Evolutionary conservation across 2,113 vertebrate genomes (phyloP), one percentile per base, ranked within the genome.

Genomic region (Apaloderma vittatum): DNA sequence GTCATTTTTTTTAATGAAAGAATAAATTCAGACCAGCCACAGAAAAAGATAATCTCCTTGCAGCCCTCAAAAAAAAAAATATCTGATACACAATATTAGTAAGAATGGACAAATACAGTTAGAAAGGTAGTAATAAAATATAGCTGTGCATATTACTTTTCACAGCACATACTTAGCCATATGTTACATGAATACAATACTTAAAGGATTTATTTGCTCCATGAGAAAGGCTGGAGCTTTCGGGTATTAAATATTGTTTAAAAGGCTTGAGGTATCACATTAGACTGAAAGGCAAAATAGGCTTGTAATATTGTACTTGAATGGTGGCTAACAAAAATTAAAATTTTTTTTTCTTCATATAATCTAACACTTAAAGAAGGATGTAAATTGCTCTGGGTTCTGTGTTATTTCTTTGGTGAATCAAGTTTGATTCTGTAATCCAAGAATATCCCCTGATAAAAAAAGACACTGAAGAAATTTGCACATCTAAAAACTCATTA

Each of bases 381-480:
- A 40, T 49, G 6, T 8, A 79, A 88, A 94, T 72, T 85, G 7
- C 19, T 82, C 18, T 82, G 17, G 22, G 8, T 46, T 84, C 8
- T 55, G 6, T 36, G 10, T 9, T 73, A 79, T 52, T 92, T 82
- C 71, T 88, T 43, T 49, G 6, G 19, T 54, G 59, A 90, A 90
- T 70, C 19, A 73, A 32, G 52, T 65, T 34, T 61, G n/a, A 88
- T 36, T 49, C 40, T 83, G 12, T 79, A 90, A 88, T 79, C 30
- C 88, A 76, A 62, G 58, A 86, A 70, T 15, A 88, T 70, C 36
- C 26, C 26, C 22, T 58, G 66, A 61, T 65, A 90, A 82, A 67
- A 54, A 76, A 34, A 85, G 29, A 21, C 57, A n/a, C 15, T 67
- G 52, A 82, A 45, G 36, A 76, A 93, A 94, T 94, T 90, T 92